A percentile compares a stretch with the other conserved stretches of the same genome.
phyloP scores from a whole-genome alignment of 2,113 vertebrate genomes.

The Dolichallabes microphthalmus region DNA sequence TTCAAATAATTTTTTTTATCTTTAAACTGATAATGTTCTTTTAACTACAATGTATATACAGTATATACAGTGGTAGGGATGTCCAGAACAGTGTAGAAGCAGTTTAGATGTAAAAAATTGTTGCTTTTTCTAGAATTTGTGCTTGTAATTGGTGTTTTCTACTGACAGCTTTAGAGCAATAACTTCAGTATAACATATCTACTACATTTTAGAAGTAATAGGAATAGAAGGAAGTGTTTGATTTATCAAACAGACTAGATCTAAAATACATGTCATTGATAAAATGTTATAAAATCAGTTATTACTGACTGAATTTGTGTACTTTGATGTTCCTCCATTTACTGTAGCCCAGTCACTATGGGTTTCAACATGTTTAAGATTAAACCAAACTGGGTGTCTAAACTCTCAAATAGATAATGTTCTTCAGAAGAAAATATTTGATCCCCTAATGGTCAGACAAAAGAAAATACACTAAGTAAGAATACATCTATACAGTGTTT shows the following conservation, averaged over 20 bases:
- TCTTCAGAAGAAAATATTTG: slow-evolving; percentile 5
- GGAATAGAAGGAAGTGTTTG: not conserved
- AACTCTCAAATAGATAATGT: not conserved
- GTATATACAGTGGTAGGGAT: not conserved
- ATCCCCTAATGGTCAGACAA: slow-evolving; percentile 58
- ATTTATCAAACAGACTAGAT: not conserved
- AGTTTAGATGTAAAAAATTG: not conserved
- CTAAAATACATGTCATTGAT: not conserved
- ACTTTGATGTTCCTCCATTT: not conserved
- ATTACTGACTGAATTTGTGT: slow-evolving; percentile 1
- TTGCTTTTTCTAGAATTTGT: not conserved
- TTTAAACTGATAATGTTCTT: slow-evolving; percentile 46
- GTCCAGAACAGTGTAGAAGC: not conserved
- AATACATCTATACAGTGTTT: slow-evolving; percentile 39
- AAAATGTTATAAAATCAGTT: not conserved
- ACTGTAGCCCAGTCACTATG: too few species aligned
- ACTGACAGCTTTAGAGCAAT: not conserved
- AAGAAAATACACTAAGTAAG: slow-evolving; percentile 61
- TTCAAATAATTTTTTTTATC: not conserved
- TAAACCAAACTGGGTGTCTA: not conserved
- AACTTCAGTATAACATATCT: not conserved
- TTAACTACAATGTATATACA: slow-evolving; percentile 46
- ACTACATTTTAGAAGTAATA: not conserved
- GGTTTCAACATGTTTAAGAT: not conserved
- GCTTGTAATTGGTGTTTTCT: not conserved